These are phyloP conservation scores for Julus scanicus DNA, from an alignment of 2,888 invertebrate genomes.

Conservation along the genomic window DNA sequence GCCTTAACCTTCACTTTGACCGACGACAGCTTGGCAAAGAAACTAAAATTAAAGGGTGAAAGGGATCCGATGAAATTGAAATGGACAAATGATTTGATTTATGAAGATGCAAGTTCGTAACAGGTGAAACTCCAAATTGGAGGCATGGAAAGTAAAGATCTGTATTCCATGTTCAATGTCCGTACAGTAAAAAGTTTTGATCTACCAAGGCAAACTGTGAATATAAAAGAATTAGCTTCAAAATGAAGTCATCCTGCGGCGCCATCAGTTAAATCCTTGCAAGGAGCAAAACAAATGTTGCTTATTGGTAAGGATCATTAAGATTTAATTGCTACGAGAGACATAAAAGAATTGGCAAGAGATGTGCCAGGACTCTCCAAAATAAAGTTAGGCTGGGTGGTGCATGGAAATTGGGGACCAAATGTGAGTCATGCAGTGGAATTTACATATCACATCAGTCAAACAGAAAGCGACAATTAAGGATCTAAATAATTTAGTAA, in stretches of 20 bases:
- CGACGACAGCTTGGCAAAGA: neutral
- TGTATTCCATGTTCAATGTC: neutral
- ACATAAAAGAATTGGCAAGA: neutral
- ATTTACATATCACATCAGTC: neutral
- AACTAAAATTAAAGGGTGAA: neutral
- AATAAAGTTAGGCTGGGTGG: neutral
- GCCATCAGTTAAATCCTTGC: neutral
- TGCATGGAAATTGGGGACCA: neutral
- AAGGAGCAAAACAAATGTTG: neutral
- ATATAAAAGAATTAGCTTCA: neutral
- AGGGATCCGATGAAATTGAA: neutral
- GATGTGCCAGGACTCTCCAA: neutral
- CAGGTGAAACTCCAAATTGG: neutral
- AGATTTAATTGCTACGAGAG: neutral
- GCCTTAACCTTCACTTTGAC: neutral
- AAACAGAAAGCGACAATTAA: neutral
- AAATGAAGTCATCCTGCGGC: neutral
- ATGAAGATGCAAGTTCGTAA: neutral
- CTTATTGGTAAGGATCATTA: neutral
- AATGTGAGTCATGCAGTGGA: neutral
- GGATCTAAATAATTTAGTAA: neutral
- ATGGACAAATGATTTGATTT: neutral
- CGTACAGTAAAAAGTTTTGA: neutral
- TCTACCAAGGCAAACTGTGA: neutral
- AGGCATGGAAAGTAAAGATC: neutral